Evolutionary conservation across 2,888 invertebrate genomes (phyloP).

Genomic region (Zygothrica quintamaculata): DNA sequence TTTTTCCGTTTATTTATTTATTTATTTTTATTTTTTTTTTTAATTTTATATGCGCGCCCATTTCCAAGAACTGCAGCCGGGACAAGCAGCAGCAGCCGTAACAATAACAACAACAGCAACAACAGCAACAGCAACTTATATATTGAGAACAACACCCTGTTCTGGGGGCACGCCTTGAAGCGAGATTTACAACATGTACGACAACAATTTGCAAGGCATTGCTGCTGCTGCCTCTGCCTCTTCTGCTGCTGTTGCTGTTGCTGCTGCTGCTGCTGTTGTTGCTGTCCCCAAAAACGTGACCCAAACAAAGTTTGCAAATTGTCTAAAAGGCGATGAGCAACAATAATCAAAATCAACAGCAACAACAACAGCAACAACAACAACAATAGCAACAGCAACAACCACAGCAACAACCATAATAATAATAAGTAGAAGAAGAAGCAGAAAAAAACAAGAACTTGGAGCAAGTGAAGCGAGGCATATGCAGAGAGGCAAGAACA

Average conservation of each 20-base stretch:
- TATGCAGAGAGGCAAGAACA: too few relatives aligned
- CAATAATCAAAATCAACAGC: conserved; percentile 1
- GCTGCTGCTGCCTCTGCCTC: conserved; percentile 29
- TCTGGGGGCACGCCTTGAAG: conserved; percentile 66
- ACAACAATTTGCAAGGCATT: conserved; percentile 68
- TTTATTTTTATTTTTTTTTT: too few relatives aligned
- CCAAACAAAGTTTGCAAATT: conserved; percentile 74
- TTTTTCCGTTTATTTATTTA: background rate
- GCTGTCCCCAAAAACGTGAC: conserved; percentile 73
- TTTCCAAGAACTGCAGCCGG: conserved; percentile 67
- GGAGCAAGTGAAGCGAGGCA: too few relatives aligned
- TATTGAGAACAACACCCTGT: conserved; percentile 38
- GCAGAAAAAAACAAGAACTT: too few relatives aligned
- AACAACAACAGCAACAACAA: conserved; percentile 9
- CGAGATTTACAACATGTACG: conserved; percentile 76
- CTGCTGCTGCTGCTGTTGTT: too few relatives aligned
- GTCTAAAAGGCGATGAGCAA: conserved; percentile 55
- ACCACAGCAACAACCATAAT: conserved; percentile 20
- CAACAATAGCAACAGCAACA: conserved; percentile 25
- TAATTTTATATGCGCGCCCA: conserved; percentile 63
- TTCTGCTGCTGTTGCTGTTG: too few relatives aligned
- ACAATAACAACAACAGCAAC: too few relatives aligned
- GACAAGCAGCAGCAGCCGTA: conserved; percentile 15
- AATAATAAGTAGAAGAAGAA: too few relatives aligned
- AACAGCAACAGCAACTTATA: conserved; percentile 25